Evolutionary conservation across 35 echinoderm and acorn worm species (phyloP).

Genomic region (Anneissia japonica): DNA sequence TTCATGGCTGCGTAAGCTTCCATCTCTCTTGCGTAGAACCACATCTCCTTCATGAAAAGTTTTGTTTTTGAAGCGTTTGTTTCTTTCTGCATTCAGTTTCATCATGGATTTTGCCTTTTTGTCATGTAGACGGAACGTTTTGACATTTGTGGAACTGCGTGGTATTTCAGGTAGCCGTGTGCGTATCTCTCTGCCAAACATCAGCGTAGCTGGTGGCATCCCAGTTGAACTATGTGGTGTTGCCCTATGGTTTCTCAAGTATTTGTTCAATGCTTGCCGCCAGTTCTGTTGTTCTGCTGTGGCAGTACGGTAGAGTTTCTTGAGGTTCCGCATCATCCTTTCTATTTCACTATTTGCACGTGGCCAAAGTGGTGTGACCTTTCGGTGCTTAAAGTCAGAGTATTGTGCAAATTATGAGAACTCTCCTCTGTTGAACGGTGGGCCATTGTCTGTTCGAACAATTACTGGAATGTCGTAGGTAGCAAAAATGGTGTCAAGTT

Average conservation of each 20-base stretch:
- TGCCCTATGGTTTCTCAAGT: conserved; percentile 52
- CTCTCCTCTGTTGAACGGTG: conserved; percentile 57
- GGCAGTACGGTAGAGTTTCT: conserved; percentile 47
- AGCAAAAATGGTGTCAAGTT: conserved; percentile 59
- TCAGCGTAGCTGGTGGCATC: conserved; percentile 35
- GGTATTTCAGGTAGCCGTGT: conserved; percentile 39
- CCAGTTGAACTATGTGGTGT: conserved; percentile 67
- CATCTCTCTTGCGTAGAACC: background rate
- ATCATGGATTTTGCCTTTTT: background rate
- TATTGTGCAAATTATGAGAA: conserved; percentile 55
- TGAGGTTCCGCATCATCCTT: conserved; percentile 60
- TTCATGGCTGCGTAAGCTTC: background rate
- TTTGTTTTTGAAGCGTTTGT: no score
- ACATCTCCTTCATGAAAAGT: no score
- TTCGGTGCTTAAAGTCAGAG: conserved; percentile 51
- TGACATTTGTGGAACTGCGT: no score
- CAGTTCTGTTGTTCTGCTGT: conserved; percentile 38
- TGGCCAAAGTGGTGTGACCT: conserved; percentile 59
- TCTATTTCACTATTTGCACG: conserved; percentile 69
- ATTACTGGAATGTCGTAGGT: conserved; percentile 34
- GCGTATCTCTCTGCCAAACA: conserved; percentile 19
- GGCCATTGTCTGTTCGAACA: conserved; percentile 54
- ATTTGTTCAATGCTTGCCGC: conserved; percentile 47
- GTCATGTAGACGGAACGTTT: background rate
- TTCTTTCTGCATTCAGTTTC: background rate